These are phyloP conservation scores for Tupiocoris notatus DNA, from an alignment of 2,888 invertebrate genomes.

Conservation along the genomic window DNA sequence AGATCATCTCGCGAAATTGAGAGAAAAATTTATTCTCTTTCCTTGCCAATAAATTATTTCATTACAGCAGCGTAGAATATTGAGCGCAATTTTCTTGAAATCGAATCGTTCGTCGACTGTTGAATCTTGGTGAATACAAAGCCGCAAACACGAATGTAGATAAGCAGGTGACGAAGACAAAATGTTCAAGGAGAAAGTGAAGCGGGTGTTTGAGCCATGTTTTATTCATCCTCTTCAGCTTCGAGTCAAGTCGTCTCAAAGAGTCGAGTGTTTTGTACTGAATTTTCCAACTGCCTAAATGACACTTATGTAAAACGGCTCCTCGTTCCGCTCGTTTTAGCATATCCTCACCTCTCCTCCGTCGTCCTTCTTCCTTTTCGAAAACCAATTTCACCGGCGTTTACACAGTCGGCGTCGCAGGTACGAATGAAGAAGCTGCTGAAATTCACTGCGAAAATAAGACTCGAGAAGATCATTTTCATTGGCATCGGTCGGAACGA, in stretches of 20 bases:
- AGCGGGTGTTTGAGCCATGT: neutral
- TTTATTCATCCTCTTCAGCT: conserved; percentile 16
- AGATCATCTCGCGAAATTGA: too few relatives aligned
- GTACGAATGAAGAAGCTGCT: neutral
- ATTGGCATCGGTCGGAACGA: neutral
- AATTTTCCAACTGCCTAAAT: conserved; percentile 22
- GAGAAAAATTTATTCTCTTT: too few relatives aligned
- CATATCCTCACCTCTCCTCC: neutral
- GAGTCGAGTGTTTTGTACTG: conserved; percentile 25
- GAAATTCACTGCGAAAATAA: neutral
- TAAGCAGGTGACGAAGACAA: too few relatives aligned
- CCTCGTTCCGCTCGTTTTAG: neutral
- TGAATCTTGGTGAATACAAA: too few relatives aligned
- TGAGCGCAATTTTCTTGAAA: too few relatives aligned
- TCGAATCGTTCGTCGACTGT: too few relatives aligned
- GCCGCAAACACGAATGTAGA: too few relatives aligned
- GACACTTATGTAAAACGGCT: conserved; percentile 15
- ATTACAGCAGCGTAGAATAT: too few relatives aligned
- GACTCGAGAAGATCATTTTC: neutral
- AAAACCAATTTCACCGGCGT: neutral
- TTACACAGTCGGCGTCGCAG: neutral
- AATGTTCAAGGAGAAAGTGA: neutral
- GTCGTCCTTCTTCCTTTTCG: neutral
- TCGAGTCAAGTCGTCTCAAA: conserved; percentile 13
- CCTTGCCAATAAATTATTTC: too few relatives aligned